Base-by-base conservation (phyloP, 1,140 invertebrate genomes). In the Hermatobates lingyangjiaoensis region DNA sequence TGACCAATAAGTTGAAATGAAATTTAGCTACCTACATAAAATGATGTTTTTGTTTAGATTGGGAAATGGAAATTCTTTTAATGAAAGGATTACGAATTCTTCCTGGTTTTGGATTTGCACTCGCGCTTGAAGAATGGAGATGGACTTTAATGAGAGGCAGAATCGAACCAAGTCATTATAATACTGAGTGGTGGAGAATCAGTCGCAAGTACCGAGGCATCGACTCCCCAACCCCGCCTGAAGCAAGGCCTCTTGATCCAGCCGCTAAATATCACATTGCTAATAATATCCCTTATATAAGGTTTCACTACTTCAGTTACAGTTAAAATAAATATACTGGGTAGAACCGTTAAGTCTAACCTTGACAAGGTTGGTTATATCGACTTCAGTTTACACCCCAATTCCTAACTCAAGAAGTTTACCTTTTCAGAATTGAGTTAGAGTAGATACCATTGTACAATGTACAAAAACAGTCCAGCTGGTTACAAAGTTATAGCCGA, bases 71-170 rank as follows among this genome's bases (percentile, higher is more conserved):
- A 24, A 21, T 75, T 2, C 63, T 86, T 21, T 59, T 86, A 50
- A 67, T 66, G 47, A 75, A 76, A 59, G 83, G 81, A 2, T 61
- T 88, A 24, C 70, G 75, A 26, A 86, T 83, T 64, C 65, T 89
- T 27, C 80, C 83, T 0, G 74, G 85, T 59, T 69, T 88, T 34
- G 79, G 81, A 1, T 86, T 79, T 64, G 75, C 75, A 0, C 72
- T 81, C 48, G 57, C 81, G 1, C 71, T 87, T 38, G 84, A 88
- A 58, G 71, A 77, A 56, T 88, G 80, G 68, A 67, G 84, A 27
- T 88, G 81, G 81, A 71, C 72, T 39, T 72, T 84, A 47, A 87
- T 84, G 60, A 69, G 70, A 50, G 77, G 75, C 0, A 67, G 72
- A 47, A 68, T 76, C 2, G 60, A 65, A 4, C 52, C 64, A 0